Evolutionary conservation across 2,797 vertebrate genomes (phyloP).

Genomic region (Rhincodon typus): DNA sequence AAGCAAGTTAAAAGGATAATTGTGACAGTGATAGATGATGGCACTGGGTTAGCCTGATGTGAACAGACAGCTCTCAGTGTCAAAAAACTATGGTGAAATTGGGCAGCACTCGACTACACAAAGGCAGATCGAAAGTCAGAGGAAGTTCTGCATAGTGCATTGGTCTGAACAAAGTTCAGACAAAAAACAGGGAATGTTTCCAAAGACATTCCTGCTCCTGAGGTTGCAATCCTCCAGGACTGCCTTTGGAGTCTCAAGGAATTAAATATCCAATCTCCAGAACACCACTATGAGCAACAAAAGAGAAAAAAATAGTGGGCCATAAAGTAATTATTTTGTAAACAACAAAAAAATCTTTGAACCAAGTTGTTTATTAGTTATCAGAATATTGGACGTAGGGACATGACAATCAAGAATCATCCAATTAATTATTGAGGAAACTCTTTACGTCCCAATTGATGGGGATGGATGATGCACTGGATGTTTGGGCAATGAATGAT

Average conservation of each 20-base stretch:
- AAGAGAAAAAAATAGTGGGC: neutral
- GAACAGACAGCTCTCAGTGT: neutral
- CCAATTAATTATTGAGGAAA: neutral
- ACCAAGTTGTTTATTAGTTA: neutral
- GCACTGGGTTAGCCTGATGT: neutral
- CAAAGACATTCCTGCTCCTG: neutral
- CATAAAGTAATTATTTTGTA: neutral
- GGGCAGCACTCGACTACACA: neutral
- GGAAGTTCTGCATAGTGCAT: neutral
- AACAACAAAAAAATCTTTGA: neutral
- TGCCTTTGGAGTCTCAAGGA: neutral
- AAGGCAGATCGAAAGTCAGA: neutral
- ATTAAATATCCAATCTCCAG: neutral
- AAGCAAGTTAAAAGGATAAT: conserved; percentile 20
- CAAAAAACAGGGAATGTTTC: neutral
- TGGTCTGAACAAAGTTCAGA: neutral
- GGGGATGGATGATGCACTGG: no score
- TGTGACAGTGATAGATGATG: conserved; percentile 1
- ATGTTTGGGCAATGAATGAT: neutral
- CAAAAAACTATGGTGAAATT: neutral
- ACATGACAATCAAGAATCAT: neutral
- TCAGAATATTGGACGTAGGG: neutral
- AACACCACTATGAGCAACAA: neutral
- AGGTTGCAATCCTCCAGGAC: neutral
- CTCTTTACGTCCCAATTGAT: neutral